Evolutionary conservation across 2,797 vertebrate species (phyloP), one percentile per base, ranked within the genome.

Genomic region (Cyclopterus lumpus): DNA sequence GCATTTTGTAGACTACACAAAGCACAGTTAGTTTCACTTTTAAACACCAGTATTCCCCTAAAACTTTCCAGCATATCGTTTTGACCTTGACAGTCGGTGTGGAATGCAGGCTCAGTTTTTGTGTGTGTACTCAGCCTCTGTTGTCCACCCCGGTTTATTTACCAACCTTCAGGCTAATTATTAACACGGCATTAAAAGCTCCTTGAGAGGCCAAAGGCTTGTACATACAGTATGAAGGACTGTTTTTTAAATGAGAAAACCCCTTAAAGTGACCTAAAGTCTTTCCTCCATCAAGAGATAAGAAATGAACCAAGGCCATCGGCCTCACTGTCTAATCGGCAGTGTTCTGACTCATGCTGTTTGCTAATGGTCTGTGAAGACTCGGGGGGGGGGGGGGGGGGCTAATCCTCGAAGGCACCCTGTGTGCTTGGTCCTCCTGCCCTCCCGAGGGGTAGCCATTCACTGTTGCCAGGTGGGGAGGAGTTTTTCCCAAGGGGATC

Each of bases 291-390:
- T 79, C 48, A 34, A 53, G 55, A 58, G 49, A 73, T 61, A 74
- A 57, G 36, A 79, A 79, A 83, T 75, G 48, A 70, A 63, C 67
- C 66, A 67, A 65, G 65, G 44, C 64, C 71, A 62, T 71, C 32
- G 30, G 65, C 71, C 63, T 85, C 60, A 7, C 69, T 72, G 72
- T 79, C 51, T 84, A 82, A 88, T 84, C 82, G 55, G 67, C 24
- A 65, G 58, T 63, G 44, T 83, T 91, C 76, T 80, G 85, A 60
- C 73, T 82, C 89, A 77, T 58, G 91, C 89, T 91, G 89, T 81
- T 91, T 86, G 84, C 91, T 91, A 91, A 93, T 92, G 75, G 83
- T 60, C 67, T 84, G 70, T 80, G 78, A 83, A 83, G 84, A 82
- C 82, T 75, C 8, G 0, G 46, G n/a, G n/a, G n/a, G n/a, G n/a